phyloP scores from a whole-genome alignment of 30 jellyfish, hydroid and myxozoan species.

The Cassiopea andromeda region DNA sequence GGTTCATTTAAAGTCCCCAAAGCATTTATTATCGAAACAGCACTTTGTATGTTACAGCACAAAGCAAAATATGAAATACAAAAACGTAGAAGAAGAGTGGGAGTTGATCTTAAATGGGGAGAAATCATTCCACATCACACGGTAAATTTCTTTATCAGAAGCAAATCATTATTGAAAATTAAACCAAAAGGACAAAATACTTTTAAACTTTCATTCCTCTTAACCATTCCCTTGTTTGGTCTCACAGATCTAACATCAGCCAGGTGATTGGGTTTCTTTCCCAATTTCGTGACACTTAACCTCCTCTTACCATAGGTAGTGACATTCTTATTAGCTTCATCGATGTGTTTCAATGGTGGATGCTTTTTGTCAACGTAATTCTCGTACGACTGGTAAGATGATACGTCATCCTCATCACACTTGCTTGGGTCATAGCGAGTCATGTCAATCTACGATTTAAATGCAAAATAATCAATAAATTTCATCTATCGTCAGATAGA shows the following conservation, averaged over 20 bases:
- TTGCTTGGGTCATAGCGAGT: conserved; percentile 61
- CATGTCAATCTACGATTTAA: conserved; percentile 14
- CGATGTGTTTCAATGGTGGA: neutral
- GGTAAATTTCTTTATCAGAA: too few species aligned
- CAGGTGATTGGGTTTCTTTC: neutral
- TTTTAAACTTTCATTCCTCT: too few species aligned
- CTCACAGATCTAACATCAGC: neutral
- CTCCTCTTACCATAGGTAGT: neutral
- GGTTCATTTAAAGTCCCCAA: too few species aligned
- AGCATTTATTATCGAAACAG: too few species aligned
- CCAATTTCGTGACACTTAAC: neutral
- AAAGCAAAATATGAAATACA: too few species aligned
- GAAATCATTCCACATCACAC: too few species aligned
- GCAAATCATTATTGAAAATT: too few species aligned
- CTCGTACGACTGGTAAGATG: neutral
- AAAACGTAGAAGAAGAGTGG: too few species aligned
- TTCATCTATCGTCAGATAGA: too few species aligned
- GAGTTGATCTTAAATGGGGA: too few species aligned
- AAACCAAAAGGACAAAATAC: too few species aligned
- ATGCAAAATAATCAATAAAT: neutral
- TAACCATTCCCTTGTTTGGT: neutral
- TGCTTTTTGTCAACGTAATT: neutral
- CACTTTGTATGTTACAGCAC: too few species aligned
- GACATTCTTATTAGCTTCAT: neutral
- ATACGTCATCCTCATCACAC: conserved; percentile 25